Evolutionary conservation across 1,140 invertebrate genomes (phyloP).

Genomic region (Drosophila tropicalis): DNA sequence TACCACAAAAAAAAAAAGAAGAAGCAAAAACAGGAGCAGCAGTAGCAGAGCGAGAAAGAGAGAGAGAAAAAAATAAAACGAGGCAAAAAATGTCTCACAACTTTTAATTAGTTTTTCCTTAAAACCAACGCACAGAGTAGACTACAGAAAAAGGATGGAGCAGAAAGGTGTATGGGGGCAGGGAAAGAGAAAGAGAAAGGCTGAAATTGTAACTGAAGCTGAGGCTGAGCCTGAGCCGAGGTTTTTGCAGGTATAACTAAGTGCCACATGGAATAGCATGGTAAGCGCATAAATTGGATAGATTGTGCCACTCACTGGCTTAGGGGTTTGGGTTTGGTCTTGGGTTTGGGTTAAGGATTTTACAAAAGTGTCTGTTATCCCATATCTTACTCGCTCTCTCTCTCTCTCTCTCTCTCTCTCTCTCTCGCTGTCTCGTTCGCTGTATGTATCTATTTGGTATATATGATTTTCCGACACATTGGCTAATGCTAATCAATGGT

Average conservation of each 20-base stretch:
- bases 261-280: conserved; percentile 10
- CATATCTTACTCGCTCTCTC: not conserved
- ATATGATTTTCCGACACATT: conserved; percentile 1
- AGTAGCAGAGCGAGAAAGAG: conserved; percentile 27
- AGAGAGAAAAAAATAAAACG: conserved; percentile 44
- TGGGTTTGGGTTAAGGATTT: not conserved
- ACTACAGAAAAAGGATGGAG: conserved; percentile 2
- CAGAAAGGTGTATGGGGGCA: not conserved
- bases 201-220: conserved; percentile 1
- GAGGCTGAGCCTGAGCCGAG: conserved; percentile 1
- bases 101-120: conserved; percentile 82
- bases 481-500: conserved; percentile 5
- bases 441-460: not conserved
- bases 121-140: conserved; percentile 62
- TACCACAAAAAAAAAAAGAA: conserved; percentile 54
- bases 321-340: not conserved
- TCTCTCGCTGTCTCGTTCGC: no score
- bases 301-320: conserved; percentile 16
- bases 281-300: conserved; percentile 34
- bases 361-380: not conserved
- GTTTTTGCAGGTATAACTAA: conserved; percentile 5
- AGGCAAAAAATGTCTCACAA: conserved; percentile 75
- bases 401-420: not conserved
- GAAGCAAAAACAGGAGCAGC: conserved; percentile 16
- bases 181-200: not conserved